Evolutionary conservation across 2,113 vertebrate genomes (phyloP).

Genomic region (Melozone crissalis): DNA sequence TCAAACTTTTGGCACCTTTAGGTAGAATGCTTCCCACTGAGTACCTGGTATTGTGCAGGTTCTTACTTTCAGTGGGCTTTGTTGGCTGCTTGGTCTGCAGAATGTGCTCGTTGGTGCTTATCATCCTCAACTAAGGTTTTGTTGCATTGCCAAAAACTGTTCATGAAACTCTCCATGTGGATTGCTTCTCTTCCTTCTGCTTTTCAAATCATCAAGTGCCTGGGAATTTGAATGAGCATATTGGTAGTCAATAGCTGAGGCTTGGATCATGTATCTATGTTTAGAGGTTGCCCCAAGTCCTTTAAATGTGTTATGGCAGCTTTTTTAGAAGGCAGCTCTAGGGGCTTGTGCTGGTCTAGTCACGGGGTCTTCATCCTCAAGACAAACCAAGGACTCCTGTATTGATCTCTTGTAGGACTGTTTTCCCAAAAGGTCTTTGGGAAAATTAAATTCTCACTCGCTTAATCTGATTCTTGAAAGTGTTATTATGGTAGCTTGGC

Average conservation of each 20-base stretch:
- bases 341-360: neutral
- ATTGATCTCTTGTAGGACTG: neutral
- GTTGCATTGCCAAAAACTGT: neutral
- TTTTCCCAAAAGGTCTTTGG: neutral
- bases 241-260: neutral
- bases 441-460: neutral
- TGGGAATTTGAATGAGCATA: neutral
- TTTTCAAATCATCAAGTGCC: neutral
- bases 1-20: neutral
- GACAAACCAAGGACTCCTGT: neutral
- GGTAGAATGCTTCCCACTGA: neutral
- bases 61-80: neutral
- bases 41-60: neutral
- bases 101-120: neutral
- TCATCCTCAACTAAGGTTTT: neutral
- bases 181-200: neutral
- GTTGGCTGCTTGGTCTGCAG: neutral
- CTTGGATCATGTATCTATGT: neutral
- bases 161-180: neutral
- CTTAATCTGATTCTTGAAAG: neutral
- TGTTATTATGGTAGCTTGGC: neutral
- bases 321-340: neutral
- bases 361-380: neutral
- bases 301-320: accelerated
- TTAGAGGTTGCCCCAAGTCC: neutral